These are phyloP conservation scores for Dorcus hopei DNA, from an alignment of 2,888 invertebrate species.

Conservation along the genomic window DNA sequence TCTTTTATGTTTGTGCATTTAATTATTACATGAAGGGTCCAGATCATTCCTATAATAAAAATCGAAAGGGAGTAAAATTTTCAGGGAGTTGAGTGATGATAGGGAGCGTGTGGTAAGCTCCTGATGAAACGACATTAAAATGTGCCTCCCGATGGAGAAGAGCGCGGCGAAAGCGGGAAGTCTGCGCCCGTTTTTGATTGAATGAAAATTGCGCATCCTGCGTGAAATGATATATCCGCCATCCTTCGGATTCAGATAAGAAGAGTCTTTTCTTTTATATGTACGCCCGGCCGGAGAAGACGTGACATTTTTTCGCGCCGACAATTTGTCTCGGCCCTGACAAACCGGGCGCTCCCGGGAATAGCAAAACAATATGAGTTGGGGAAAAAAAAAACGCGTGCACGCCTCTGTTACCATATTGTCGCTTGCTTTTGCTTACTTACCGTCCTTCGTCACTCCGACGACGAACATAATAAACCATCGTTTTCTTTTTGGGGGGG, in stretches of 20 bases:
- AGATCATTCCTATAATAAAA: too few relatives aligned
- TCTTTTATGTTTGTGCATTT: too few relatives aligned
- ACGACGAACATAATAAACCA: too few relatives aligned
- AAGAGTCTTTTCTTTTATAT: slow-evolving; percentile 31
- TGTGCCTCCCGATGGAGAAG: slow-evolving; percentile 14
- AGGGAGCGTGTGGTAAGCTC: background rate
- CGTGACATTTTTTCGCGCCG: slow-evolving; percentile 40
- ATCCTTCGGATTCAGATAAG: slow-evolving; percentile 40
- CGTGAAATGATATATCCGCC: slow-evolving; percentile 46
- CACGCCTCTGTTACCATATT: background rate
- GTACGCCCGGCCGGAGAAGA: slow-evolving; percentile 26
- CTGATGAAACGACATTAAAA: slow-evolving; percentile 1
- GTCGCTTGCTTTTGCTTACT: background rate
- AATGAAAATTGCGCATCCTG: slow-evolving; percentile 45
- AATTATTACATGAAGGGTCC: too few relatives aligned
- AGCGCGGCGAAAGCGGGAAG: slow-evolving; percentile 35
- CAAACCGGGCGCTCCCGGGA: slow-evolving; percentile 10
- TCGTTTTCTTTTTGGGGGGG: too few relatives aligned
- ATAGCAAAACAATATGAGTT: background rate
- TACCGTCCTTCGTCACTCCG: too few relatives aligned
- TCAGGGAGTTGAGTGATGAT: too few relatives aligned
- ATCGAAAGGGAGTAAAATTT: too few relatives aligned
- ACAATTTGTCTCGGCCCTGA: slow-evolving; percentile 35
- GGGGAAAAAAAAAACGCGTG: background rate
- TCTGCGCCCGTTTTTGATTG: slow-evolving; percentile 38